Conservation (phyloP, 2,888 invertebrate genomes). For the Yponomeuta cagnagella region DNA sequence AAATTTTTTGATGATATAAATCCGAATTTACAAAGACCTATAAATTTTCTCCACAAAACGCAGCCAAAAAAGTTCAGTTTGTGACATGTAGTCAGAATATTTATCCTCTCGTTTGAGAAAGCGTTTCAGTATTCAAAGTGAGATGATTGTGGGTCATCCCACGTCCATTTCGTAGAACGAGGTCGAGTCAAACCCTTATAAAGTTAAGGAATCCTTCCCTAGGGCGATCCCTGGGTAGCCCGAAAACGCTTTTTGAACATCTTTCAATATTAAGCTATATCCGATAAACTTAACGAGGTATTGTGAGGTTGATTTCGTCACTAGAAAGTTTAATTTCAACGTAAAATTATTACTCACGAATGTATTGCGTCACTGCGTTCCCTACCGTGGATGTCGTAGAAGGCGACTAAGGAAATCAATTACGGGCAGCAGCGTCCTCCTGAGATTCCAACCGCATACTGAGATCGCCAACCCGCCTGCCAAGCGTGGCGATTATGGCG, state of each 20-base stretch:
- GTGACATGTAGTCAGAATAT: not conserved
- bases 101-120: not conserved
- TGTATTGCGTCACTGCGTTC: too few species aligned
- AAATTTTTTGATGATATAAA: too few species aligned
- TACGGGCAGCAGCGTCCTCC: too few species aligned
- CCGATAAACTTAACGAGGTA: not conserved
- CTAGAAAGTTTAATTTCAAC: not conserved
- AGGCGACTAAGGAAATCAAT: too few species aligned
- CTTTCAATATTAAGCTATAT: not conserved
- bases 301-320: not conserved
- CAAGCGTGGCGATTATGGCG: too few species aligned
- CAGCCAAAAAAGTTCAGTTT: too few species aligned
- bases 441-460: too few species aligned
- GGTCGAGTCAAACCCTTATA: not conserved
- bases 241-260: not conserved
- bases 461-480: too few species aligned
- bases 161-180: not conserved
- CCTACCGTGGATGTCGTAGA: too few species aligned
- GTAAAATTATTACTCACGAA: not conserved
- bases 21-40: too few species aligned
- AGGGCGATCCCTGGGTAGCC: not conserved
- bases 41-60: too few species aligned
- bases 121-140: not conserved
- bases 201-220: conserved; percentile 1
- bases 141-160: not conserved